Conservation (phyloP, 2,888 invertebrate genomes). For the Cactoblastis cactorum region DNA sequence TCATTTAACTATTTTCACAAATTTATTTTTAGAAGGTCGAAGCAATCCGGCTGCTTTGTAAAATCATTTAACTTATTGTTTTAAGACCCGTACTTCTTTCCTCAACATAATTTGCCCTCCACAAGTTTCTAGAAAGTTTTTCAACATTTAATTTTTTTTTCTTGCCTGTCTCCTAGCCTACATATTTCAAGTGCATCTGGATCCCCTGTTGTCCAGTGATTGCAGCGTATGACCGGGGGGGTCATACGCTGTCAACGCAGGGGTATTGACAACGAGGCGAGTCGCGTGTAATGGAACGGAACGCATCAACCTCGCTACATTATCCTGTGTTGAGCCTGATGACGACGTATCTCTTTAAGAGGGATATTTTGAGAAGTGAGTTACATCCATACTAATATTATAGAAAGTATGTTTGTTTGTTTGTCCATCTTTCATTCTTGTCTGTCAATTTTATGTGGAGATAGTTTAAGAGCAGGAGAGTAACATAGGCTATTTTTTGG, state of each 20-base stretch:
- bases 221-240: slow-evolving; percentile 47
- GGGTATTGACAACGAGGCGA: slow-evolving; percentile 34
- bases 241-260: slow-evolving; percentile 40
- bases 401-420: no score
- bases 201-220: slow-evolving; percentile 39
- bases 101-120: no score
- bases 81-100: no score
- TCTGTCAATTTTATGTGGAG: no score
- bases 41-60: no score
- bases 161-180: slow-evolving; percentile 26
- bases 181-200: slow-evolving; percentile 29
- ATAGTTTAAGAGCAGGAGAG: no score
- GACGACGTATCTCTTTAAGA: not conserved
- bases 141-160: not conserved
- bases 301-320: slow-evolving; percentile 20
- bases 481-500: no score
- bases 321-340: slow-evolving; percentile 4
- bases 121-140: not conserved
- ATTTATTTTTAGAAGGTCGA: no score
- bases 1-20: no score
- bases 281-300: slow-evolving; percentile 33
- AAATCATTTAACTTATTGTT: no score
- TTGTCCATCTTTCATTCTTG: no score
- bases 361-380: not conserved
- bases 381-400: no score